These are phyloP conservation scores for Tachyglossus aculeatus DNA, from an alignment of 2,797 vertebrate genomes.

Conservation along the genomic window DNA sequence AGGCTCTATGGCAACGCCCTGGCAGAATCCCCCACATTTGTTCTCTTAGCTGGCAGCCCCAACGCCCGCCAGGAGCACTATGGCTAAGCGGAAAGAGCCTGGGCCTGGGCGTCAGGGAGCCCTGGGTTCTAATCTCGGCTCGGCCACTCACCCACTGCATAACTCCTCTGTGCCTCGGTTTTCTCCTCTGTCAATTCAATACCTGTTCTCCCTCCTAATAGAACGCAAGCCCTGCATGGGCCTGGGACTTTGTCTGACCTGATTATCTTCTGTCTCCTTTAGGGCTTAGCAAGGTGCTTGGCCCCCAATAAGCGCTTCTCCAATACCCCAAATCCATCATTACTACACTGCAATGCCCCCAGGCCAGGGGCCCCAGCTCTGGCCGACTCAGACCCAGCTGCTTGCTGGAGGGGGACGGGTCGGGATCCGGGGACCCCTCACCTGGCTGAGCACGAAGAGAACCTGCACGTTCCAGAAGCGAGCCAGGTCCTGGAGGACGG, in stretches of 20 bases:
- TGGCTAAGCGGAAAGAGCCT: not conserved
- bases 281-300: no score
- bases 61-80: not conserved
- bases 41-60: no score
- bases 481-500: conserved; percentile 74
- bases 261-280: no score
- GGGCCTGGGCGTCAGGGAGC: not conserved
- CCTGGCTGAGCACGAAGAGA: conserved; percentile 79
- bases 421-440: no score
- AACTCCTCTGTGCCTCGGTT: not conserved
- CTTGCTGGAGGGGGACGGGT: no score
- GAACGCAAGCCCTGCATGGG: no score
- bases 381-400: no score
- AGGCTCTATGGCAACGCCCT: no score
- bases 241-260: no score
- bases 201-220: not conserved
- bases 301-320: no score
- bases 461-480: conserved; percentile 78
- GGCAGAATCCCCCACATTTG: no score
- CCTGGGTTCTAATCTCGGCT: not conserved
- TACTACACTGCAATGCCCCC: accelerated
- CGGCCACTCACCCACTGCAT: accelerated
- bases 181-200: not conserved
- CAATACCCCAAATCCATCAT: not conserved
- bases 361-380: not conserved